A percentile compares a stretch with the other conserved stretches of the same genome.
These are phyloP conservation scores for Turdus rufiventris DNA, from an alignment of 2,113 vertebrate species.

Conservation along the genomic window DNA sequence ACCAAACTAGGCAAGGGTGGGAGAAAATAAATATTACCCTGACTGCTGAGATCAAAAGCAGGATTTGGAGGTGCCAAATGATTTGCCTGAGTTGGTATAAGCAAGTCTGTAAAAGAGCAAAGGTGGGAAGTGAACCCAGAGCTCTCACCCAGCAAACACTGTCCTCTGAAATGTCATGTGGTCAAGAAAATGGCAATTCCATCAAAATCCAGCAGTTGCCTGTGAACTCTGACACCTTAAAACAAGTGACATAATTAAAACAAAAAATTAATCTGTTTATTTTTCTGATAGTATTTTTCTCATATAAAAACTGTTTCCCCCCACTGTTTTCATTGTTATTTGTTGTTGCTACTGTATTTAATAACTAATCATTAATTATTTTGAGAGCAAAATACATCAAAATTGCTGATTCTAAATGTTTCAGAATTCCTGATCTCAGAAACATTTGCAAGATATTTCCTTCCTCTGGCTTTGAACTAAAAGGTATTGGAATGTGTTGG, in stretches of 20 bases:
- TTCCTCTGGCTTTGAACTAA: background rate
- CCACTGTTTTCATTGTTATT: background rate
- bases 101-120: background rate
- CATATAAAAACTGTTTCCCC: accelerated
- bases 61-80: background rate
- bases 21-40: conserved; percentile 17
- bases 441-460: background rate
- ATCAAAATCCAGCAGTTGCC: background rate
- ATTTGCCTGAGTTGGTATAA: background rate
- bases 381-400: background rate
- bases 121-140: background rate
- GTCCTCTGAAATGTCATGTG: background rate
- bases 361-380: background rate
- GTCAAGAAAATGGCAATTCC: background rate
- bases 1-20: conserved; percentile 7
- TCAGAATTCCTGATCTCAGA: background rate
- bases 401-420: background rate
- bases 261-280: background rate
- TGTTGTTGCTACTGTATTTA: background rate
- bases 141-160: background rate
- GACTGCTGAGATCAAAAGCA: background rate
- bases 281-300: background rate
- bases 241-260: background rate
- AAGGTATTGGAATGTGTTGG: background rate
- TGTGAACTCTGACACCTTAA: background rate